Evolutionary conservation across 2,113 vertebrate species (phyloP).

Genomic region (Mus musculus): GRCm39 chr3:81098501-81099000

Average conservation of each 20-base stretch:
- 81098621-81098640: not conserved
- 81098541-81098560: not conserved
- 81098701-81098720: not conserved
- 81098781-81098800: constrained; percentile 24
- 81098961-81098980: constrained; percentile 34
- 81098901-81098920: constrained; percentile 49
- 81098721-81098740: constrained; percentile 22
- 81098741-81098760: constrained; percentile 36
- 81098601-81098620: not conserved
- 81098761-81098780: not conserved
- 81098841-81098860: constrained; percentile 49
- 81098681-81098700: not conserved
- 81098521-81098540: not conserved
- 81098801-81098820: constrained; percentile 61
- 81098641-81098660: not conserved
- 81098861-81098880: constrained; percentile 39
- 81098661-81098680: constrained; percentile 13
- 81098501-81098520: not conserved
- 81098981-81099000: constrained; percentile 51
- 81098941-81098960: constrained; percentile 78
- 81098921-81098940: constrained; percentile 67
- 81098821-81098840: constrained; percentile 49
- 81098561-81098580: not conserved
- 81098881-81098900: constrained; percentile 50
- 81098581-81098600: not conserved